Evolutionary conservation across 2,797 vertebrate species (phyloP), one percentile per base, ranked within the genome.

Genomic region (Pantherophis alleghaniensis): DNA sequence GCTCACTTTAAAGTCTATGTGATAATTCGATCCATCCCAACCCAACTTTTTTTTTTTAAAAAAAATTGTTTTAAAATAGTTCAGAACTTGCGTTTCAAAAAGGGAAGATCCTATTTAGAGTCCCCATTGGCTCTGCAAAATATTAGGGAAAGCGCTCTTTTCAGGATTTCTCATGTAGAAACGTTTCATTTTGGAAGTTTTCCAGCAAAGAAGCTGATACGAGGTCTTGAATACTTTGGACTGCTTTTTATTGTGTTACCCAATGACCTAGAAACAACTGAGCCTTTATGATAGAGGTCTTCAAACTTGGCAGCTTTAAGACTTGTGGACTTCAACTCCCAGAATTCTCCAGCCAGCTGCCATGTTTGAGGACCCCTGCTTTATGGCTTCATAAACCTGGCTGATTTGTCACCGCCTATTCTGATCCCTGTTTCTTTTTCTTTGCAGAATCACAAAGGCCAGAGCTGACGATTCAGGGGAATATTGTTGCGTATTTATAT

Each of bases 401-500:
- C 4, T 93, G 53, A 11, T 59, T 69, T 87, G 32, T 57, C 14
- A 2, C 20, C n/a, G 1, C 3, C 66, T 89, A 0, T 91, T 86
- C 53, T 94, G 32, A 88, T 94, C 28, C 13, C 24, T 95, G 32
- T 96, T 97, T 96, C 91, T 96, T 95, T 47, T 90, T 96, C 96
- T 94, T 96, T 98, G 91, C 97, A 99, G 99, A 98, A 98, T 99
- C 95, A 90, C 1, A 93, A 99, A 99, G 97, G 98, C 99, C 59
- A 98, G 98, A 96, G 98, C 99, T 28, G 99, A 99, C 1, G 98
- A 99, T 96, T 99, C 99, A 13, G 99, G 99, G 86, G 99, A 99
- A 96, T 99, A 99, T 97, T 98, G 99, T 98, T 99, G 99, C 57
- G 99, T 99, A 92, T 99, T 98, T 97, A 98, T 98, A 93, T 99